These are phyloP conservation scores for Suricata suricatta DNA, from an alignment of 2,113 vertebrate genomes.

Conservation along the genomic window DNA sequence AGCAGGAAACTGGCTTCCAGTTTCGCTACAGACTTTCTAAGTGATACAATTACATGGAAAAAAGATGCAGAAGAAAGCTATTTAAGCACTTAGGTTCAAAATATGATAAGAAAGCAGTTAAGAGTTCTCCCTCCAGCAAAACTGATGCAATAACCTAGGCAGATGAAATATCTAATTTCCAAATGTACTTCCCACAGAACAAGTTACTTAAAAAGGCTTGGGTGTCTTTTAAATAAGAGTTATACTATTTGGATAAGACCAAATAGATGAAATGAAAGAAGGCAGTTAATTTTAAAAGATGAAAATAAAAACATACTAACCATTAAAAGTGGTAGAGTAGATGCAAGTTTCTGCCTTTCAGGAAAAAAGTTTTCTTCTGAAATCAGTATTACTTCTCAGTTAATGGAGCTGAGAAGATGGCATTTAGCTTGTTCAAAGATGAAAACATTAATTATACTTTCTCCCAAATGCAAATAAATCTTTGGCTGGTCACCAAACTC, in stretches of 20 bases:
- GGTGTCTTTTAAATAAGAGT: conserved; percentile 13
- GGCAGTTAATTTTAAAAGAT: conserved; percentile 13
- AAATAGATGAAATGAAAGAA: conserved; percentile 11
- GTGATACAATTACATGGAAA: background rate
- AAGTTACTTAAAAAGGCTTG: conserved; percentile 8
- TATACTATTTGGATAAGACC: background rate
- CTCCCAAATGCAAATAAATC: conserved; percentile 7
- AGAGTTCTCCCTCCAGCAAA: background rate
- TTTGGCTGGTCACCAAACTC: background rate
- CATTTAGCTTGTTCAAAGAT: background rate
- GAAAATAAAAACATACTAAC: background rate
- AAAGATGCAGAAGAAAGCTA: background rate
- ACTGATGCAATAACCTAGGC: background rate
- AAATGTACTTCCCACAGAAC: background rate
- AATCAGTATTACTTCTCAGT: background rate
- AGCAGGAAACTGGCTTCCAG: background rate
- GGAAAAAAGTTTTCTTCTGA: background rate
- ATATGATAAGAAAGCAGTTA: background rate
- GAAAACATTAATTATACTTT: background rate
- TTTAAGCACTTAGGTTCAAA: conserved; percentile 4
- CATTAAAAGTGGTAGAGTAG: background rate
- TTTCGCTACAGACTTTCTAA: background rate
- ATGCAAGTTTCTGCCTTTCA: background rate
- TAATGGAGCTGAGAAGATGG: background rate
- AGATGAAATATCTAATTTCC: background rate